Evolutionary conservation across 2,113 vertebrate genomes (phyloP).

Genomic region (Talpa occidentalis): DNA sequence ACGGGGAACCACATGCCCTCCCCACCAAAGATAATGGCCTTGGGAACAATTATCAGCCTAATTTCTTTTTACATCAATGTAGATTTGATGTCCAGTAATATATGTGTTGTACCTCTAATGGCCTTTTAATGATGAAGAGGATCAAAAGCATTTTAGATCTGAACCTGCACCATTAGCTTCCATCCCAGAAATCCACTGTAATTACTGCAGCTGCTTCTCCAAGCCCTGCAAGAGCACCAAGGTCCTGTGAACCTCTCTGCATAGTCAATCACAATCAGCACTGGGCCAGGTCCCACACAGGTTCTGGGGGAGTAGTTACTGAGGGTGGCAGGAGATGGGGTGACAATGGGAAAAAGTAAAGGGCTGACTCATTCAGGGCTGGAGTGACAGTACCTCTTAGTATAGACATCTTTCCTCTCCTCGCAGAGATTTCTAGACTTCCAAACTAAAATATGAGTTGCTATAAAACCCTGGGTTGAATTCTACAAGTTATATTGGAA

Average conservation of each 20-base stretch:
- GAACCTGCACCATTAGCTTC: slow-evolving; percentile 74
- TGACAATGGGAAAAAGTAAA: not conserved
- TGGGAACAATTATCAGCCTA: slow-evolving; percentile 73
- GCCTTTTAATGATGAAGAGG: slow-evolving; percentile 78
- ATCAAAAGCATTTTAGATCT: slow-evolving; percentile 74
- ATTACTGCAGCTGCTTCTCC: slow-evolving; percentile 67
- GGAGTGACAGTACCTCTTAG: not conserved
- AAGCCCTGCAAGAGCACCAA: not conserved
- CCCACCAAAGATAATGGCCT: slow-evolving; percentile 61
- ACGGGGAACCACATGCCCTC: not conserved
- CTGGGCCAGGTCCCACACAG: not conserved
- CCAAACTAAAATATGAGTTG: not conserved
- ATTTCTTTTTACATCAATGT: slow-evolving; percentile 74
- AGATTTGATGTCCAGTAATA: slow-evolving; percentile 76
- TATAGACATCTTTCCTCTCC: not conserved
- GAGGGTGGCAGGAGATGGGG: not conserved
- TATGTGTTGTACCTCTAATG: slow-evolving; percentile 77
- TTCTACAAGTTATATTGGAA: not conserved
- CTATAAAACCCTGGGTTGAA: not conserved
- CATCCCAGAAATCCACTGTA: slow-evolving; percentile 68
- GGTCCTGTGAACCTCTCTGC: not conserved
- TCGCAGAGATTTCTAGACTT: not conserved
- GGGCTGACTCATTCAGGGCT: not conserved
- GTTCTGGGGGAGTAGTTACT: not conserved
- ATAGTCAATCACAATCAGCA: slow-evolving; percentile 29